Evolutionary conservation across 2,888 invertebrate species (phyloP).

Genomic region (Timema podura): DNA sequence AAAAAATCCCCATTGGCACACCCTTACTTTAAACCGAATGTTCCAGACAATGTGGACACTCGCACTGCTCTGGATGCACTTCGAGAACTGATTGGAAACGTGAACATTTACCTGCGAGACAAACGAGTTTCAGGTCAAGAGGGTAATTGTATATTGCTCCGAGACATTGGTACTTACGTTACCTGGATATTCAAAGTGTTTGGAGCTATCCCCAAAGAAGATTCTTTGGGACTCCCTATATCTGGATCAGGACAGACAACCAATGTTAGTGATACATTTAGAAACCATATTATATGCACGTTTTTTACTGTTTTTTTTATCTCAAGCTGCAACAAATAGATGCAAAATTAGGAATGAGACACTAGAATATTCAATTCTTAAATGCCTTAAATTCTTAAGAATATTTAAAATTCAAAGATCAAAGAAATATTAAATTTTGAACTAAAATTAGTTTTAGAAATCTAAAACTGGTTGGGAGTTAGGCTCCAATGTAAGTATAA

Average conservation of each 20-base stretch:
- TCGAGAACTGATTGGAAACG: slow-evolving; percentile 77
- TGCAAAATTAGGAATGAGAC: too few relatives aligned
- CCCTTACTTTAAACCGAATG: slow-evolving; percentile 5
- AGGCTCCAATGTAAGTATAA: too few relatives aligned
- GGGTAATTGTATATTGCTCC: slow-evolving; percentile 64
- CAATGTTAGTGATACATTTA: slow-evolving; percentile 45
- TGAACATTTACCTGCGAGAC: slow-evolving; percentile 80
- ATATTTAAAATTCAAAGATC: too few relatives aligned
- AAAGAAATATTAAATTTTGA: too few relatives aligned
- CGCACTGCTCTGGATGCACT: slow-evolving; percentile 77
- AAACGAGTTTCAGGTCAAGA: slow-evolving; percentile 47
- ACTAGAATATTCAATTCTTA: too few relatives aligned
- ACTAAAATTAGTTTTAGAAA: too few relatives aligned
- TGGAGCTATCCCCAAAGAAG: slow-evolving; percentile 66
- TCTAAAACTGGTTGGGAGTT: too few relatives aligned
- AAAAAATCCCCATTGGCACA: slow-evolving; percentile 7
- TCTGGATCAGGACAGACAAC: slow-evolving; percentile 43
- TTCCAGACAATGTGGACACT: slow-evolving; percentile 88
- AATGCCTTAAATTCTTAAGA: too few relatives aligned
- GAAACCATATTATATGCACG: background rate
- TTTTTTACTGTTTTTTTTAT: too few relatives aligned
- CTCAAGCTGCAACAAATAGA: too few relatives aligned
- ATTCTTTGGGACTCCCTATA: slow-evolving; percentile 71
- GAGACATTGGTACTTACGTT: slow-evolving; percentile 77
- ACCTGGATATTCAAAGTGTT: slow-evolving; percentile 74